Base-by-base conservation (phyloP, 2,888 invertebrate genomes). In the Macrosiphum euphorbiae region DNA sequence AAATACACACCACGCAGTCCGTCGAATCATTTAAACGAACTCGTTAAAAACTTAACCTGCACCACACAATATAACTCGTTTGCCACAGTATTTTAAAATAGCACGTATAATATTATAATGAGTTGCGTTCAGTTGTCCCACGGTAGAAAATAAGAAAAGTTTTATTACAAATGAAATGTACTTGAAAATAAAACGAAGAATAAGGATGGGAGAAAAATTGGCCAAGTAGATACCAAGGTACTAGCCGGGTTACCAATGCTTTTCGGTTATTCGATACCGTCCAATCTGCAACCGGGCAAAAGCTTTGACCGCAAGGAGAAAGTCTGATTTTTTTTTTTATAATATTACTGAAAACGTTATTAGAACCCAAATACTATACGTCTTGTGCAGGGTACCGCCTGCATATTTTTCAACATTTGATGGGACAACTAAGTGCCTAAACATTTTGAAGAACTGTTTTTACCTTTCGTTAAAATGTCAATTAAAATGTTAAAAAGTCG, bases 21-120 rank as follows among this genome's bases (percentile, higher is more conserved):
- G 28, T 52, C 20, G 16, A 84, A 91, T 28, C 16, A 55, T 78
- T 78, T 28, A 55, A 91, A 91, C 28, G 84, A 91, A 91, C 91
- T 84, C 28, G 84, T 91, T 84, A 41, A 91, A 84, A 91, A 55
- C 84, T 28, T 50, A 91, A 85, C 52, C 20, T n/a, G n/a, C n/a
- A 41, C 41, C 4, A 84, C 28, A 28, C 28, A 52, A 41, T 78
- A 91, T 52, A 55, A 41, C 26, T 44, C 84, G 11, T 52, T 78
- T 78, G 35, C 20, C 20, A 20, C 35, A 20, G 78, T 41, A 78
- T 78, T 78, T 78, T 35, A 35, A 78, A 24, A 11, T 52, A 35
- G 10, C 11, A 20, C 35, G 47, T n/a, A 55, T 55, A 58, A 47
- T 52, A 26, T 26, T 44, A 52, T 90, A 84, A 84, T 84, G 47